Evolutionary conservation across 2,888 invertebrate genomes (phyloP).

Genomic region (Drosophila nr. perissopoda): DNA sequence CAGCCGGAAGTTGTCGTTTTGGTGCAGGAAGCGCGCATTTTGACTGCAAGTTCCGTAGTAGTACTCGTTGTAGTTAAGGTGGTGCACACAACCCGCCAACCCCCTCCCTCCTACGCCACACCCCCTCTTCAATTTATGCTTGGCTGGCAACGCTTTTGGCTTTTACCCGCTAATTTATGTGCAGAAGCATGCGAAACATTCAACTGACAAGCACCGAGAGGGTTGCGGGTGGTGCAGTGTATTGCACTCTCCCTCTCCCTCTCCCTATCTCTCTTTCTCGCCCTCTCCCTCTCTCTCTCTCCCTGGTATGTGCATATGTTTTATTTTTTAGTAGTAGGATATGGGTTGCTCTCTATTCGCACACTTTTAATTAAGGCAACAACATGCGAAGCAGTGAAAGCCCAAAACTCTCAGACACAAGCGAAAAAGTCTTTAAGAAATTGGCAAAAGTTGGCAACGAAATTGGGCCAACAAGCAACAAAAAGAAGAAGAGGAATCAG

Average conservation of each 20-base stretch:
- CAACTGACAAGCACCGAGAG: constrained; percentile 40
- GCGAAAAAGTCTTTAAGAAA: constrained; percentile 54
- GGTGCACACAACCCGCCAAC: background rate
- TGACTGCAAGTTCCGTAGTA: constrained; percentile 50
- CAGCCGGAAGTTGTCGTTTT: constrained; percentile 76
- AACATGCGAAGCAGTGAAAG: constrained; percentile 18
- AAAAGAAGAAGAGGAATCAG: constrained; percentile 2
- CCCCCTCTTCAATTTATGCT: constrained; percentile 53
- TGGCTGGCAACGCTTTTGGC: constrained; percentile 69
- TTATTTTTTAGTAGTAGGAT: background rate
- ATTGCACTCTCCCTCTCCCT: constrained; percentile 39
- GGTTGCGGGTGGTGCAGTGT: constrained; percentile 4
- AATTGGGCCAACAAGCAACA: constrained; percentile 50
- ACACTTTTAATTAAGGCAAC: constrained; percentile 55
- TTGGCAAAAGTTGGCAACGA: constrained; percentile 46
- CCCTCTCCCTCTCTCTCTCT: background rate
- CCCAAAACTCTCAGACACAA: constrained; percentile 7
- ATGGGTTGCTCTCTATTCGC: constrained; percentile 5
- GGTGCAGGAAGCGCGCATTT: constrained; percentile 68
- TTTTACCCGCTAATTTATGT: constrained; percentile 74
- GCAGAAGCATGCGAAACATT: constrained; percentile 66
- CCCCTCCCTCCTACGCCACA: too few relatives aligned
- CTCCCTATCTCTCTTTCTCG: background rate
- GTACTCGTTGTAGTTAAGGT: constrained; percentile 15
- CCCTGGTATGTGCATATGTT: constrained; percentile 47